These are phyloP conservation scores for Eurytoma adleriae DNA, from an alignment of 2,888 invertebrate species.

Conservation along the genomic window DNA sequence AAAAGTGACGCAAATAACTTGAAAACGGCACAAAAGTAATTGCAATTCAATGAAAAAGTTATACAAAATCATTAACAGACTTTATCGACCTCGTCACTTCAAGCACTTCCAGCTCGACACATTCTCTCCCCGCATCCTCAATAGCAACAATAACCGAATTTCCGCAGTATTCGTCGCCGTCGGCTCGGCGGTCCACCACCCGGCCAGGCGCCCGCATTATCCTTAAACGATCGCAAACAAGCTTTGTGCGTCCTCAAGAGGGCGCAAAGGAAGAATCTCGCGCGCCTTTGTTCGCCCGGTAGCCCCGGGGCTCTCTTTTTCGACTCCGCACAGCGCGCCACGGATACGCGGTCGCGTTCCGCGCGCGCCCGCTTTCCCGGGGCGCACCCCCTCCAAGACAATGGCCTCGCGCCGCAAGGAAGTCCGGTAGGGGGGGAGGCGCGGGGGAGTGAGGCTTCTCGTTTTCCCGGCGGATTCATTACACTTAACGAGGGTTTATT, in stretches of 20 bases:
- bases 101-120: no score
- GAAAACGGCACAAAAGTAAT: no score
- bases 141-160: no score
- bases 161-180: no score
- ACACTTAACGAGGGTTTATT: slow-evolving; percentile 71
- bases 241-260: background rate
- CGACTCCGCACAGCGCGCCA: background rate
- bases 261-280: background rate
- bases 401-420: background rate
- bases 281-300: background rate
- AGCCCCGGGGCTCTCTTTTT: background rate
- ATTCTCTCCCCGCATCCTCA: no score
- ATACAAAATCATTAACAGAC: no score
- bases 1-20: no score
- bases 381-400: background rate
- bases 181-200: no score
- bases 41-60: no score
- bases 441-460: slow-evolving; percentile 16
- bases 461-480: slow-evolving; percentile 67
- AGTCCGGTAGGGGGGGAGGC: background rate
- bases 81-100: no score
- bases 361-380: no score
- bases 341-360: no score
- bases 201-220: background rate
- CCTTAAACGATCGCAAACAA: background rate